These are phyloP conservation scores for Periphyllus acericola DNA, from an alignment of 2,888 invertebrate species.

Conservation along the genomic window DNA sequence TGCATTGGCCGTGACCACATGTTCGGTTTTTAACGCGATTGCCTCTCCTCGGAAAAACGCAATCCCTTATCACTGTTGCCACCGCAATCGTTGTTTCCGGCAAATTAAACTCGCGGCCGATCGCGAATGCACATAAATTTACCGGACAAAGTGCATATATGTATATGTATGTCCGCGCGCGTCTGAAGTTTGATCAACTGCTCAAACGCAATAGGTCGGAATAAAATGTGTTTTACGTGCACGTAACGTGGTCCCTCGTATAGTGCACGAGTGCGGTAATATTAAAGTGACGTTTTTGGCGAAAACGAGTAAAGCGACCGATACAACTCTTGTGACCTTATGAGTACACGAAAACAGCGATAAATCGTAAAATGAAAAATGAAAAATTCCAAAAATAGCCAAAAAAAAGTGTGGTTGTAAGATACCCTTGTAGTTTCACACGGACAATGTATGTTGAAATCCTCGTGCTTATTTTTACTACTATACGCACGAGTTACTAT, in stretches of 20 bases:
- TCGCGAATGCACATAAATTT: conserved; percentile 58
- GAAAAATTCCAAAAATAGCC: too few relatives aligned
- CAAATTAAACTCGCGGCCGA: conserved; percentile 51
- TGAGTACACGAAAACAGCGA: too few relatives aligned
- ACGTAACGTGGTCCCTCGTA: background rate
- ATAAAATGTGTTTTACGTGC: conserved; percentile 1
- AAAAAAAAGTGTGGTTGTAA: too few relatives aligned
- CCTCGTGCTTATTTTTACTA: too few relatives aligned
- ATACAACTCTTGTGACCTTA: too few relatives aligned
- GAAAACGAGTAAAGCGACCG: too few relatives aligned
- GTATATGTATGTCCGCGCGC: background rate
- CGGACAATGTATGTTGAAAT: too few relatives aligned
- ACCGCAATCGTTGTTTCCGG: conserved; percentile 45
- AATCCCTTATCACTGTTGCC: conserved; percentile 39
- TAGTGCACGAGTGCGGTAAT: too few relatives aligned
- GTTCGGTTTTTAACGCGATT: conserved; percentile 61
- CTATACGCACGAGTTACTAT: too few relatives aligned
- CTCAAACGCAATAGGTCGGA: conserved; percentile 1
- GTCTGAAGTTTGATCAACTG: conserved; percentile 23
- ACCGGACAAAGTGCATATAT: background rate
- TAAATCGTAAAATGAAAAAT: too few relatives aligned
- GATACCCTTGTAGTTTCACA: too few relatives aligned
- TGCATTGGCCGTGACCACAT: conserved; percentile 60
- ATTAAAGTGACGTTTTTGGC: too few relatives aligned
- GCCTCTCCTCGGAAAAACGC: conserved; percentile 32